phyloP scores from a whole-genome alignment of 2,113 vertebrate species.

The Notechis scutatus region DNA sequence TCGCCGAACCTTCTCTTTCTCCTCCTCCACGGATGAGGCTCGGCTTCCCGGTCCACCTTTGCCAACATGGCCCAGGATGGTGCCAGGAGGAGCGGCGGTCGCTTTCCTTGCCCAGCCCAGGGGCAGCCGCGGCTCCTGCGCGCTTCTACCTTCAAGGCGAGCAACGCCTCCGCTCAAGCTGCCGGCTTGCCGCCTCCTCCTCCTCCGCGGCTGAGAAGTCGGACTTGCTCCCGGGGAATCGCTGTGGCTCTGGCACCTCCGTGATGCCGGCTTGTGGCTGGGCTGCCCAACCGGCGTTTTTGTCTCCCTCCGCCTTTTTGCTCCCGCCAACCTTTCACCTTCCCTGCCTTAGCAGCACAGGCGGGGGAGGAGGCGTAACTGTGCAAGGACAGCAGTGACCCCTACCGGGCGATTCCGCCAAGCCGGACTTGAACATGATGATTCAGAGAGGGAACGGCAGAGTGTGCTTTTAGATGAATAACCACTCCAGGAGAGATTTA shows the following conservation, averaged over 20 bases:
- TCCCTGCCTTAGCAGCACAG: neutral
- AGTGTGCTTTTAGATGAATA: neutral
- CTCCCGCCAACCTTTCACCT: neutral
- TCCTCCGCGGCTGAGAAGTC: neutral
- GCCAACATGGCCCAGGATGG: neutral
- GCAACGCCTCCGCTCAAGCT: neutral
- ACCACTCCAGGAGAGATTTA: neutral
- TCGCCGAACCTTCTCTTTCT: neutral
- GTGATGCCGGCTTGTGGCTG: neutral
- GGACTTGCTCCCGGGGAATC: neutral
- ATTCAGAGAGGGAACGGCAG: neutral
- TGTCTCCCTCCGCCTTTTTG: neutral
- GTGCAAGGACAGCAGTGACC: constrained; percentile 52
- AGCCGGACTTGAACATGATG: neutral
- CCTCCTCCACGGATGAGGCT: neutral
- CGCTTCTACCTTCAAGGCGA: neutral
- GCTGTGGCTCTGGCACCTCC: neutral
- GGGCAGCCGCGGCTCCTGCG: neutral
- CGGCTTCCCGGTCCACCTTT: neutral
- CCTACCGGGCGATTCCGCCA: constrained; percentile 41
- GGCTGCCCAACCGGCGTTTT: neutral
- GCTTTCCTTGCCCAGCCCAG: no score
- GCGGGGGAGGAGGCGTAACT: neutral
- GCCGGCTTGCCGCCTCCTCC: no score
- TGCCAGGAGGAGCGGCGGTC: neutral